Conservation (phyloP, 2,797 vertebrate genomes). For the Gallinago solitaria region DNA sequence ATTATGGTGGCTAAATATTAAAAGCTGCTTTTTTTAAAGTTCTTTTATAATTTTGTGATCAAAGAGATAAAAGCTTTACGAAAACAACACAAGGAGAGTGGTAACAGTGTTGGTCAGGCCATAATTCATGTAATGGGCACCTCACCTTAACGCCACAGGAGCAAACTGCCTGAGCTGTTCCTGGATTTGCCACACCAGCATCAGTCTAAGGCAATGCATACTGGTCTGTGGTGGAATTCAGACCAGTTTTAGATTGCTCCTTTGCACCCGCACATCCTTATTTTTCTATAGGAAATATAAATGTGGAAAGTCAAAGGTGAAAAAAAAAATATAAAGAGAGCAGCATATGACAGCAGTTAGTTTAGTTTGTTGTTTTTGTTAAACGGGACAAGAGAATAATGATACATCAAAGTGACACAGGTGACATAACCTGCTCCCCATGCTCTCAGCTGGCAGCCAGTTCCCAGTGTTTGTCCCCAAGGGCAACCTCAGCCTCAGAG, state of each 20-base stretch:
- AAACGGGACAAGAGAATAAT: neutral
- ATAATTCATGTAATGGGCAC: neutral
- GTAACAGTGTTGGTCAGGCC: neutral
- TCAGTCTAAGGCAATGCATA: neutral
- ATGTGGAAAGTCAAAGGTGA: neutral
- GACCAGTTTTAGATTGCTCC: neutral
- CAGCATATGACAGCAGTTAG: neutral
- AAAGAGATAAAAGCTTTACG: neutral
- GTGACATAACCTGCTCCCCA: slow-evolving; percentile 6
- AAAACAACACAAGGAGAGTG: neutral
- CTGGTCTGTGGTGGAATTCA: neutral
- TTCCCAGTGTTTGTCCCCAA: neutral
- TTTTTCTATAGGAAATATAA: neutral
- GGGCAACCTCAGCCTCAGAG: rapidly evolving
- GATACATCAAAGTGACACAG: neutral
- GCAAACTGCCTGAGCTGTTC: neutral
- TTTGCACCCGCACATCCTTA: neutral
- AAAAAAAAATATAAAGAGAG: neutral
- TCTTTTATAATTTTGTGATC: neutral
- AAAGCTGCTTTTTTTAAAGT: neutral
- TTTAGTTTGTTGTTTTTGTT: neutral
- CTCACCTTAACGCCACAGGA: neutral
- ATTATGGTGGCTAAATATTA: neutral
- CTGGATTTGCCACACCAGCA: neutral
- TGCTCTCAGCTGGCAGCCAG: neutral